A percentile compares a stretch with the other conserved stretches of the same genome.
These are phyloP conservation scores for Procambarus clarkii DNA, from an alignment of 1,140 invertebrate genomes.

Conservation along the genomic window DNA sequence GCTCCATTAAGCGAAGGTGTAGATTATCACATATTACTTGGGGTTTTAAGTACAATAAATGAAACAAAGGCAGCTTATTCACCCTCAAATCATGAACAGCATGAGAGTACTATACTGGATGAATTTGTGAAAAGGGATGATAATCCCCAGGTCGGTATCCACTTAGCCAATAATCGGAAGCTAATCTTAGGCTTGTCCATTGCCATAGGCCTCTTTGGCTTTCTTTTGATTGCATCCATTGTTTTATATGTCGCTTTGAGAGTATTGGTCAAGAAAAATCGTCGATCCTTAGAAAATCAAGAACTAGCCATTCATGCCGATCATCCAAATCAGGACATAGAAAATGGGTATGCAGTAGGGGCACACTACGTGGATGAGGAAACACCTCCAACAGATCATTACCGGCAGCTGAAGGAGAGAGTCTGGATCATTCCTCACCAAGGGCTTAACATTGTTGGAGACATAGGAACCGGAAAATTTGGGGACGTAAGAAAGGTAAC, in stretches of 20 bases:
- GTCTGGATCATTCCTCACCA: slow-evolving; percentile 70
- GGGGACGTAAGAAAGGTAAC: slow-evolving; percentile 71
- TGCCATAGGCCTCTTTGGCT: slow-evolving; percentile 69
- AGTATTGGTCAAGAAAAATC: slow-evolving; percentile 60
- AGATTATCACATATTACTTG: slow-evolving; percentile 80
- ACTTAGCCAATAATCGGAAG: slow-evolving; percentile 35
- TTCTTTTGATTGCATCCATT: slow-evolving; percentile 65
- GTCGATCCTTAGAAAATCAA: slow-evolving; percentile 51
- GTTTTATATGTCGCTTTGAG: slow-evolving; percentile 67
- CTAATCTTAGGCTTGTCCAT: slow-evolving; percentile 69
- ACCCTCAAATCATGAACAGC: slow-evolving; percentile 59
- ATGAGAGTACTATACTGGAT: slow-evolving; percentile 57
- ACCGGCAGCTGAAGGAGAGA: slow-evolving; percentile 68
- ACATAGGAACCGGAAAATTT: slow-evolving; percentile 71
- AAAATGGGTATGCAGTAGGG: slow-evolving; percentile 57
- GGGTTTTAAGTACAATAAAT: slow-evolving; percentile 76
- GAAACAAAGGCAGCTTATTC: slow-evolving; percentile 69
- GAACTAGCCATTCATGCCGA: slow-evolving; percentile 53
- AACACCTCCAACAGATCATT: slow-evolving; percentile 58
- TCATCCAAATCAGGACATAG: slow-evolving; percentile 48
- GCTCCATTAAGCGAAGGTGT: slow-evolving; percentile 79
- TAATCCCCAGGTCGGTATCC: slow-evolving; percentile 1
- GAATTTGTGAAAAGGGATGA: not conserved
- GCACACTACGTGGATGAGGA: slow-evolving; percentile 68
- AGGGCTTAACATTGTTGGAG: slow-evolving; percentile 71